Evolutionary conservation across 2,888 invertebrate species (phyloP), one percentile per base, ranked within the genome.

Genomic region (Brachycybe producta): DNA sequence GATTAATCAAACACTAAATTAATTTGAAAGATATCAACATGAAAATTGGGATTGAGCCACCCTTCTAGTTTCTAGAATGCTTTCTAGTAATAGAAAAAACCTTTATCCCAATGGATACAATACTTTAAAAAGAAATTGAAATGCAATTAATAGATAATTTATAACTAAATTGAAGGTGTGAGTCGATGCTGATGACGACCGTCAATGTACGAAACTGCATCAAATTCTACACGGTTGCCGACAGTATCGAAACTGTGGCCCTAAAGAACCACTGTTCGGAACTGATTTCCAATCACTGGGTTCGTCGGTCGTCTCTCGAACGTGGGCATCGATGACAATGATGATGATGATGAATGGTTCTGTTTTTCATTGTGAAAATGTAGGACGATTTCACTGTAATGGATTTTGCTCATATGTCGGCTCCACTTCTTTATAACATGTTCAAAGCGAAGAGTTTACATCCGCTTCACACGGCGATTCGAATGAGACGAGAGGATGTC

Each of bases 321-420:
- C 4, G 15, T 17, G 35, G 19, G 30, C 11, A 15, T 7, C 7
- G n/a, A 11, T 52, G 7, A 19, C 30, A 23, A 5, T 21, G 13
- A 19, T 15, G 24, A 13, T 17, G 19, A 38, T 32, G 28, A n/a
- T 36, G 13, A 39, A 23, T 23, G n/a, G 5, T 5, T 21, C 7
- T 8, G 8, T 23, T 27, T n/a, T n/a, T n/a, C n/a, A n/a, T n/a
- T n/a, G n/a, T n/a, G n/a, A n/a, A 19, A 44, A 55, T 57, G 39
- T 62, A 84, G 83, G 83, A 75, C 63, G 76, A 78, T 60, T 75
- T 79, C 59, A 73, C 73, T 2, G 72, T 73, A 39, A 84, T 84
- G 44, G 92, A 95, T 68, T 95, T 95, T 68, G 83, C 81, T 43
- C 82, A 85, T 64, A 90, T 95, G 88, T 84, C 87, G 1, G 91